These are phyloP conservation scores for Amorpha juglandis DNA, from an alignment of 2,888 invertebrate species.

Conservation along the genomic window DNA sequence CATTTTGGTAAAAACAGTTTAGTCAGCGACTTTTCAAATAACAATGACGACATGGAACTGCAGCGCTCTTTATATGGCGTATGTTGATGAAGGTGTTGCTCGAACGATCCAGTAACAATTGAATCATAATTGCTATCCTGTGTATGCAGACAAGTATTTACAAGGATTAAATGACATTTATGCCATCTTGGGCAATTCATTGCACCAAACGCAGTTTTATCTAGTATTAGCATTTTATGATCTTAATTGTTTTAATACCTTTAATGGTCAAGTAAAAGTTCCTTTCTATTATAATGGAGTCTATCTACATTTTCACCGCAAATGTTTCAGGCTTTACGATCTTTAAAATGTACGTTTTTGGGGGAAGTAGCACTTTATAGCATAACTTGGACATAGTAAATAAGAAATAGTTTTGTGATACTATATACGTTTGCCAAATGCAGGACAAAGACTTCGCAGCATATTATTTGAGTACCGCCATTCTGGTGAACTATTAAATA, in stretches of 20 bases:
- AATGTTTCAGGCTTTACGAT: not conserved
- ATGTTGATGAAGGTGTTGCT: conserved; percentile 48
- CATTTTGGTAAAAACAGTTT: conserved; percentile 37
- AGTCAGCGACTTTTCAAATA: conserved; percentile 31
- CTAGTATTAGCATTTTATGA: not conserved
- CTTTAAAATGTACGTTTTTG: not conserved
- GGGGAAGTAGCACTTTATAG: not conserved
- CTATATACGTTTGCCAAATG: not conserved
- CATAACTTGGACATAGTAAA: not conserved
- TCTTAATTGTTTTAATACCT: not conserved
- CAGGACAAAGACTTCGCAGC: not conserved
- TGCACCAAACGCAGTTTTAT: conserved; percentile 7
- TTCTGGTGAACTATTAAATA: too few relatives aligned
- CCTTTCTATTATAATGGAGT: not conserved
- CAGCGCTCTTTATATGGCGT: conserved; percentile 42
- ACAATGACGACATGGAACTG: conserved; percentile 45
- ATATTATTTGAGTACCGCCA: too few relatives aligned
- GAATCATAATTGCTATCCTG: conserved; percentile 67
- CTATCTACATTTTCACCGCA: not conserved
- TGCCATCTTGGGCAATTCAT: not conserved
- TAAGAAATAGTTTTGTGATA: not conserved
- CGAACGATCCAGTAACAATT: conserved; percentile 40
- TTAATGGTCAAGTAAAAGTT: not conserved
- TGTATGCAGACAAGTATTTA: conserved; percentile 48
- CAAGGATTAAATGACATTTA: not conserved